Evolutionary conservation across 2,888 invertebrate genomes (phyloP).

Genomic region (Cosmorhoe ocellata): DNA sequence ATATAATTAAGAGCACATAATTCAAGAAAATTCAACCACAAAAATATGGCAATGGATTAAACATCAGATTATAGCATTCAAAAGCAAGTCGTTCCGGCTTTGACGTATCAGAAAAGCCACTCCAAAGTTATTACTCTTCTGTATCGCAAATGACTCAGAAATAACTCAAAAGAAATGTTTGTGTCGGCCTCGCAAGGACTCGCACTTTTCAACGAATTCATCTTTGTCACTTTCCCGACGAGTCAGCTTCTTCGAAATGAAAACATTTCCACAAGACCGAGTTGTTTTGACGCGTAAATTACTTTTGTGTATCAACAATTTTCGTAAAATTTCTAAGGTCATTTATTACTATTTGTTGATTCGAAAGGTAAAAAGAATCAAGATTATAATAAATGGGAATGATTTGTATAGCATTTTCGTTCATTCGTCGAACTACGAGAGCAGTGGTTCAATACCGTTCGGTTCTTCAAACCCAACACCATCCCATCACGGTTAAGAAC

Average conservation of each 20-base stretch:
- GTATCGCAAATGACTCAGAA: constrained; percentile 10
- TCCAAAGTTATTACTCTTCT: constrained; percentile 13
- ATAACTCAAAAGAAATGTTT: constrained; percentile 21
- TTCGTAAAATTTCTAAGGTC: background rate
- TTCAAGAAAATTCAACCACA: no score
- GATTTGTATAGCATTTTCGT: no score
- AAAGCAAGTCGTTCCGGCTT: background rate
- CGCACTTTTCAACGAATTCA: constrained; percentile 23
- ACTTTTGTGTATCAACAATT: constrained; percentile 16
- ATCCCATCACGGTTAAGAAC: no score
- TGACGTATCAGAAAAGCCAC: constrained; percentile 9
- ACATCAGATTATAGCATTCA: no score
- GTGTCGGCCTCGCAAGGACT: constrained; percentile 10
- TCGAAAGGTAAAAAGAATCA: background rate
- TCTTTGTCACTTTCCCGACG: constrained; percentile 26
- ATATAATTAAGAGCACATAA: no score
- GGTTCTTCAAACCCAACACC: no score
- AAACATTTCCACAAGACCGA: constrained; percentile 18
- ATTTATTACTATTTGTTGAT: background rate
- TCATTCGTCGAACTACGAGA: no score
- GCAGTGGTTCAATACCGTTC: no score
- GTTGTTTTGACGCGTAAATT: constrained; percentile 20
- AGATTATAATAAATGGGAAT: background rate
- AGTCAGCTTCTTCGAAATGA: constrained; percentile 18
- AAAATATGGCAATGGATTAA: no score